Evolutionary conservation across 2,888 invertebrate species (phyloP).

Genomic region (Hypsopygia costalis): DNA sequence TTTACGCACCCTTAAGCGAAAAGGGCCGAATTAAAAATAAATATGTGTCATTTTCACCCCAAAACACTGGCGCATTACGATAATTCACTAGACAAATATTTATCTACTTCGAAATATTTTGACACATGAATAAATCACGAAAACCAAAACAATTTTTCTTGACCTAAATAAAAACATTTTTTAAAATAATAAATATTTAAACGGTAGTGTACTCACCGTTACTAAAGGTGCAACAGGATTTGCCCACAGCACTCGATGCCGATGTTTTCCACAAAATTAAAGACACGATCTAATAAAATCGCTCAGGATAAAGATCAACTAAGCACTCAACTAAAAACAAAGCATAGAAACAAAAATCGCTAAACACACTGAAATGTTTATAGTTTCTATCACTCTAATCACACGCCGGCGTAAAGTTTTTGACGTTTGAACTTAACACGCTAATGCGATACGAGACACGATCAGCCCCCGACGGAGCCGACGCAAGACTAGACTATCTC

Average conservation of each 20-base stretch:
- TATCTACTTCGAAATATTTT: too few relatives aligned
- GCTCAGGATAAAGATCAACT: conserved; percentile 17
- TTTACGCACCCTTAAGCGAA: too few relatives aligned
- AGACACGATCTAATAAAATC: conserved; percentile 47
- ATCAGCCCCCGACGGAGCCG: conserved; percentile 53
- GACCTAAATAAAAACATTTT: too few relatives aligned
- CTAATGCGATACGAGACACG: conserved; percentile 33
- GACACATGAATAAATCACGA: too few relatives aligned
- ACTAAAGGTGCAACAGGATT: conserved; percentile 72
- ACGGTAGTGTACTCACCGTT: conserved; percentile 55
- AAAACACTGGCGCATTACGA: too few relatives aligned
- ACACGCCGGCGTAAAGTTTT: conserved; percentile 61
- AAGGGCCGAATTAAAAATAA: too few relatives aligned
- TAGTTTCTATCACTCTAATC: conserved; percentile 31
- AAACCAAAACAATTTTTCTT: too few relatives aligned
- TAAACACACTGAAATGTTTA: conserved; percentile 33
- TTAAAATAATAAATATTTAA: too few relatives aligned
- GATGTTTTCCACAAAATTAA: conserved; percentile 67
- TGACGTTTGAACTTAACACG: conserved; percentile 41
- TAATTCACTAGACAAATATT: too few relatives aligned
- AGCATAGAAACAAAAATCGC: conserved; percentile 18
- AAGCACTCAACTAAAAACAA: conserved; percentile 11
- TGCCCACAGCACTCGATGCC: conserved; percentile 52
- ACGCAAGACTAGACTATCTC: conserved; percentile 57
- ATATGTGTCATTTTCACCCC: too few relatives aligned